Evolutionary conservation across 2,797 vertebrate genomes (phyloP), one percentile per base, ranked within the genome.

Genomic region (Discoglossus pictus): DNA sequence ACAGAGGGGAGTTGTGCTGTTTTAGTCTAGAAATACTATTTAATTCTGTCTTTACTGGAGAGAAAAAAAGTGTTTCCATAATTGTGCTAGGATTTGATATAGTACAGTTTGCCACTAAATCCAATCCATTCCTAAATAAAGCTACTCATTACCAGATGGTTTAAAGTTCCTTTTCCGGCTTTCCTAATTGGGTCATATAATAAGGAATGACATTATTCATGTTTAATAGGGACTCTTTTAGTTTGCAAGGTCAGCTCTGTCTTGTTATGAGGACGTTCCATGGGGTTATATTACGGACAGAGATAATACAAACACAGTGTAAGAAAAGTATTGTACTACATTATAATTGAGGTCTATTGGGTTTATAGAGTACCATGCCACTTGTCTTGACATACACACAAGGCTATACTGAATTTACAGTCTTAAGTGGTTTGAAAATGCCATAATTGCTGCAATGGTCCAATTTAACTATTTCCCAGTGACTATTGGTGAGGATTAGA

Each of bases 101-200:
- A 35, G 48, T 61, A 54, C 46, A 62, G 27, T 62, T 43, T 15
- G 18, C 52, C 56, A 43, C 35, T 62, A 48, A 64, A 63, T 43
- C 35, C 36, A 69, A 69, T 46, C 50, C 35, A 40, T 64, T 64
- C 17, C 52, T 51, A 71, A 58, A 58, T 51, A 58, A 43, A 56
- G 43, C 27, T 43, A 63, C 52, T 50, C 61, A 44, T 64, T 71
- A 64, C 20, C 11, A 27, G 43, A 42, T n/a, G 11, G 44, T 52
- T 71, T 56, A 56, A 64, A 71, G 23, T 51, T 36, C 18, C 40
- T 69, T 51, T 58, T 64, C 52, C 17, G 40, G 36, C 43, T 58
- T 25, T 16, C 16, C 60, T 70, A 70, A 70, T 70, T 63, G 35
- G 60, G 40, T 44, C 44, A 40, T 64, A 56, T 58, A 50, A 71